These are phyloP conservation scores for Echinops telfairi DNA, from an alignment of 2,113 vertebrate genomes.

Conservation along the genomic window DNA sequence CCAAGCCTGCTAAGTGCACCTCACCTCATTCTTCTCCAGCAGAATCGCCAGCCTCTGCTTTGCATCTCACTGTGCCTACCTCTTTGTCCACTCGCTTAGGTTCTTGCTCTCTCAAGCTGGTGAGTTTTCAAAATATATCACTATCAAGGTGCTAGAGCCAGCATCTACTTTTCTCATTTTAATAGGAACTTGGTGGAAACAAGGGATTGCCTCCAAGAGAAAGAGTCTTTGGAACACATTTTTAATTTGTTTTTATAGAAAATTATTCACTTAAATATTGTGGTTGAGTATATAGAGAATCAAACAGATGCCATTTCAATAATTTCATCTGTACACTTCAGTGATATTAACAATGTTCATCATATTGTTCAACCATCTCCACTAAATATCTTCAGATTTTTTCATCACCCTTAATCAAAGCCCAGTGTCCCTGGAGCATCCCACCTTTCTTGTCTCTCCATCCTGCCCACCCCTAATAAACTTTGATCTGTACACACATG, in stretches of 20 bases:
- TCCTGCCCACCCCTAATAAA: not conserved
- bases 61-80: not conserved
- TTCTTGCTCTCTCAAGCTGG: not conserved
- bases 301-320: not conserved
- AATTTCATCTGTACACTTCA: not conserved
- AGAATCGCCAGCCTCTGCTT: not conserved
- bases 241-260: too few relatives aligned
- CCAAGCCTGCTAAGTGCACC: not conserved
- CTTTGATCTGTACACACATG: not conserved
- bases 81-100: not conserved
- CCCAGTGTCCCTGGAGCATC: not conserved
- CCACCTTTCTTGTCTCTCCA: not conserved
- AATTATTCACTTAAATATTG: too few relatives aligned
- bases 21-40: not conserved
- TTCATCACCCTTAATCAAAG: not conserved
- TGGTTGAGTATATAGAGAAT: too few relatives aligned
- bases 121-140: not conserved
- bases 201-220: slow-evolving; percentile 1
- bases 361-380: not conserved
- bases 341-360: not conserved
- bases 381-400: not conserved
- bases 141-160: not conserved
- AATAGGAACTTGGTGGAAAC: slow-evolving; percentile 4
- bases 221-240: not conserved
- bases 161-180: slow-evolving; percentile 23